These are phyloP conservation scores for Trissolcus basalis DNA, from an alignment of 1,140 invertebrate genomes.

Conservation along the genomic window DNA sequence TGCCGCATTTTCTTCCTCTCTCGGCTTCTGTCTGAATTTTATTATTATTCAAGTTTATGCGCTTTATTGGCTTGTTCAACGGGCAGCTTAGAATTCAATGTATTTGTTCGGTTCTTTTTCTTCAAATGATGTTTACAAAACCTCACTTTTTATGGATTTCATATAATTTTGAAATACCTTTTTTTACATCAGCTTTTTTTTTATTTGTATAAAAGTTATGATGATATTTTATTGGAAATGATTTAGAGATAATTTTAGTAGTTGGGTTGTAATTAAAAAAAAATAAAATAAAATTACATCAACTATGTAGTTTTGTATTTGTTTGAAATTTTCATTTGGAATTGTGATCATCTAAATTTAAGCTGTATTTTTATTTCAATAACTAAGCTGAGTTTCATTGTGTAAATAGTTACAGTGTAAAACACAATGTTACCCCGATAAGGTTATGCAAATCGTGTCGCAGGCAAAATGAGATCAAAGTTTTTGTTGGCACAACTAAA, in stretches of 20 bases:
- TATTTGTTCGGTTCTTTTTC: conserved; percentile 20
- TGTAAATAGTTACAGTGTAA: conserved; percentile 6
- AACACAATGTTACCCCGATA: conserved; percentile 6
- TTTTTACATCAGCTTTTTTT: too few species aligned
- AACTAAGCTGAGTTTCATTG: not conserved
- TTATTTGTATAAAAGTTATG: too few species aligned
- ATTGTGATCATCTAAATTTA: not conserved
- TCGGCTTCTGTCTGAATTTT: conserved; percentile 8
- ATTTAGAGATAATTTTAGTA: too few species aligned
- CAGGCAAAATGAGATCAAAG: conserved; percentile 21
- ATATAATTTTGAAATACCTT: too few species aligned
- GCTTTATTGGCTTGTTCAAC: too few species aligned
- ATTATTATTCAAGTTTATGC: conserved; percentile 39
- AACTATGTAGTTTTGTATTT: too few species aligned
- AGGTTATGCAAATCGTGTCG: conserved; percentile 17
- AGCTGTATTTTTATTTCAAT: not conserved
- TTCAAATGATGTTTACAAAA: conserved; percentile 5
- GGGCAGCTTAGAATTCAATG: too few species aligned
- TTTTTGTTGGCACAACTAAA: conserved; percentile 29
- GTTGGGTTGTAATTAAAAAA: too few species aligned
- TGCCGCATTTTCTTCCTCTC: conserved; percentile 15
- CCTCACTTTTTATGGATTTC: not conserved
- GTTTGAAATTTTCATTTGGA: too few species aligned
- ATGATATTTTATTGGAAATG: too few species aligned
- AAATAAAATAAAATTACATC: too few species aligned